These are phyloP conservation scores for Mythimna vitellina DNA, from an alignment of 2,888 invertebrate species.

Conservation along the genomic window DNA sequence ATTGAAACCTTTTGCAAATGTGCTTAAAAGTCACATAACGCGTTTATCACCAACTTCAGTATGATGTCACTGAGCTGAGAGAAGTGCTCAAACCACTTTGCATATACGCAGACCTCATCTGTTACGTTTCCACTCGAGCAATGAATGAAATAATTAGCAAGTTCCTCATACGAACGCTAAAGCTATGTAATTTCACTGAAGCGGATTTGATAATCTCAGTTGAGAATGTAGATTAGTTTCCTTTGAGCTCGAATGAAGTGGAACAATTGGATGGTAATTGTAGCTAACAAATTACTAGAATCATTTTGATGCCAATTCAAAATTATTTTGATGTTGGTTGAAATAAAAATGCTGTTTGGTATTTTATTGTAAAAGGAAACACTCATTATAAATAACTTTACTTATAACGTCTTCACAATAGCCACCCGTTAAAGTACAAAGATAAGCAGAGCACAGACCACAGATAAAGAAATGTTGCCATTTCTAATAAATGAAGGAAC, in stretches of 20 bases:
- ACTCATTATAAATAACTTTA: no score
- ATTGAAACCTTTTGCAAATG: background rate
- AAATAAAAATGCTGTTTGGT: no score
- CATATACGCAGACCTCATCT: constrained; percentile 6
- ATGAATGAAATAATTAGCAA: constrained; percentile 13
- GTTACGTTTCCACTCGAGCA: constrained; percentile 7
- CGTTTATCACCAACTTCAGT: background rate
- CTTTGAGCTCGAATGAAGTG: constrained; percentile 1
- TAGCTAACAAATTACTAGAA: background rate
- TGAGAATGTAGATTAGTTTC: constrained; percentile 7
- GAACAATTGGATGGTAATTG: background rate
- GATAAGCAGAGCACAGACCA: no score
- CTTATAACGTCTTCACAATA: no score
- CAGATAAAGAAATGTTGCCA: no score
- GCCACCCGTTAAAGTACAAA: no score
- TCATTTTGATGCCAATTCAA: background rate
- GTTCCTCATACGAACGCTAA: background rate
- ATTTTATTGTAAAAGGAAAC: no score
- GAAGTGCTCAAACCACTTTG: background rate
- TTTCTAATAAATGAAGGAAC: no score
- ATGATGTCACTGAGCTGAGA: constrained; percentile 12
- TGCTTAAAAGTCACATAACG: background rate
- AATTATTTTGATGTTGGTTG: background rate
- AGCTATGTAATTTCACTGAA: constrained; percentile 21
- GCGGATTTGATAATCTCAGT: constrained; percentile 13